Evolutionary conservation across 2,797 vertebrate genomes (phyloP).

Genomic region (Nannoperca australis): DNA sequence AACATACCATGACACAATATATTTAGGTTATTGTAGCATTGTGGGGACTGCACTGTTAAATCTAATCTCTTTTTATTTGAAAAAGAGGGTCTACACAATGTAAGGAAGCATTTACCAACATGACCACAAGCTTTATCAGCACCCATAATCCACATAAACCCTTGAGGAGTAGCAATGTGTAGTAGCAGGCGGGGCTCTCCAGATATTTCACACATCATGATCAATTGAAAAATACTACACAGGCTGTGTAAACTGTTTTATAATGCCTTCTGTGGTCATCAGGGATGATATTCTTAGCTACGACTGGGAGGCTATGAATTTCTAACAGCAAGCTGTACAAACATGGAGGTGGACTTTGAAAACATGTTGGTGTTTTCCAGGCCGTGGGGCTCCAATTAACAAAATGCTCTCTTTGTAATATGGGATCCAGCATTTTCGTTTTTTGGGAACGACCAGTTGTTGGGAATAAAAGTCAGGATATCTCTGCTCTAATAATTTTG

Average conservation of each 20-base stretch:
- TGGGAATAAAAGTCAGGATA: neutral
- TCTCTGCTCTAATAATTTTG: neutral
- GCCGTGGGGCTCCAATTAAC: neutral
- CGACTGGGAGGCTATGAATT: too few relatives aligned
- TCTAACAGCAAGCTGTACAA: neutral
- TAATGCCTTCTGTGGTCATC: neutral
- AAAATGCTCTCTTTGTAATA: neutral
- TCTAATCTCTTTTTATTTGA: neutral
- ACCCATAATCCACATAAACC: neutral
- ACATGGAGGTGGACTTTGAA: neutral
- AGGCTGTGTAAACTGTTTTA: neutral
- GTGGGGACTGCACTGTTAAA: neutral
- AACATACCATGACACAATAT: neutral
- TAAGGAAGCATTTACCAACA: neutral
- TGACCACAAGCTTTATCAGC: neutral
- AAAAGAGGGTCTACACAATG: neutral
- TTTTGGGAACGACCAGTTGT: neutral
- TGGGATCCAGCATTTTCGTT: neutral
- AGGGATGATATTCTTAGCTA: too few relatives aligned
- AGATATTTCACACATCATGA: neutral
- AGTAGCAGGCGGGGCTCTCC: neutral
- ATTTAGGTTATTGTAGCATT: neutral
- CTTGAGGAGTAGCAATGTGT: neutral
- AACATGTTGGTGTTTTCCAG: neutral
- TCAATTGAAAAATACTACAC: neutral